Conservation (phyloP, 2,797 vertebrate genomes). For the Lepilemur septentrionalis region DNA sequence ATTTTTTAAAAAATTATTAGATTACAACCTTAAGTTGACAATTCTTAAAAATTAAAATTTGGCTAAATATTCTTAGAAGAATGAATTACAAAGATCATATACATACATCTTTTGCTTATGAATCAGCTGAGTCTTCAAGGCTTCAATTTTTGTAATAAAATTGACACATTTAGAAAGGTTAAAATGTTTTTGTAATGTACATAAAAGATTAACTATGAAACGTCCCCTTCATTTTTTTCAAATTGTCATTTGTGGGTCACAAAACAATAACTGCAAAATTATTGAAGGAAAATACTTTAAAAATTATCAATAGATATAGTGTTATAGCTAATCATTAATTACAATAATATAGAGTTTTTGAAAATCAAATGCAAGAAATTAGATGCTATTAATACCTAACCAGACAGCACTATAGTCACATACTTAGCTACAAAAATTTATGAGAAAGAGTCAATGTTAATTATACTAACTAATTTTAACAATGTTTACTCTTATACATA, state of each 20-base stretch:
- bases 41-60: conserved; percentile 4
- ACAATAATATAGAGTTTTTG: background rate
- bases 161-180: background rate
- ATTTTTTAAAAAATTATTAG: background rate
- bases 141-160: conserved; percentile 49
- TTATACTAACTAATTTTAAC: background rate
- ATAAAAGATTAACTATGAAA: conserved; percentile 20
- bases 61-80: conserved; percentile 9
- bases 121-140: background rate
- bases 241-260: background rate
- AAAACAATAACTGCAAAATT: background rate
- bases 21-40: conserved; percentile 7
- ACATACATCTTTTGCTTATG: background rate
- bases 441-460: background rate
- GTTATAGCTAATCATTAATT: background rate
- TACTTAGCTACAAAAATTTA: background rate
- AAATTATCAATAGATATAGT: background rate
- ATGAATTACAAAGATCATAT: background rate
- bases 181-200: conserved; percentile 15
- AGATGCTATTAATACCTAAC: background rate
- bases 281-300: background rate
- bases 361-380: conserved; percentile 41
- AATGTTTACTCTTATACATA: background rate
- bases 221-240: background rate
- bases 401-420: background rate